Evolutionary conservation across 1,140 invertebrate species (phyloP).

Genomic region (Spodoptera litura): DNA sequence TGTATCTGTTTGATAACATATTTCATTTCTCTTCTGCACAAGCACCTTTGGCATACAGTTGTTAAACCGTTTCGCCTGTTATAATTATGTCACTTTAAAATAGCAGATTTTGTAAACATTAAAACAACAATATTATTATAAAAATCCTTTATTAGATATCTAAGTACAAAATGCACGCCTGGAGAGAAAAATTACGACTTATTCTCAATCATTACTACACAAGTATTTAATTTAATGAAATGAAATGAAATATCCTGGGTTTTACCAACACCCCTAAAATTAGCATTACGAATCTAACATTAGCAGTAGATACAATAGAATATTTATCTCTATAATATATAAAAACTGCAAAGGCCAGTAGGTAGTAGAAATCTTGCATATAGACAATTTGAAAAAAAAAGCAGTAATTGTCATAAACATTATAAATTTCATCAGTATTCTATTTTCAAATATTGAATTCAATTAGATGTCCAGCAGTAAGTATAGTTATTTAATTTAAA

Average conservation of each 20-base stretch:
- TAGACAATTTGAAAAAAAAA: too few species aligned
- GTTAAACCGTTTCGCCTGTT: too few species aligned
- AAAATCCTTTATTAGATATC: slow-evolving; percentile 42
- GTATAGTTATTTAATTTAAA: not conserved
- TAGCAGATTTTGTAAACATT: slow-evolving; percentile 14
- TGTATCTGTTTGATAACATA: too few species aligned
- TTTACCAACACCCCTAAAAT: slow-evolving; percentile 19
- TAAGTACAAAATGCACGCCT: slow-evolving; percentile 39
- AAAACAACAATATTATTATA: slow-evolving; percentile 45
- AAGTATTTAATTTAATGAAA: slow-evolving; percentile 23
- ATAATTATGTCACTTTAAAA: not conserved
- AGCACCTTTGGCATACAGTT: too few species aligned
- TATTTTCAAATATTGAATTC: not conserved
- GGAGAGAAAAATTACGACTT: slow-evolving; percentile 25
- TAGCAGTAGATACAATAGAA: not conserved
- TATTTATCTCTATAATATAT: slow-evolving; percentile 1
- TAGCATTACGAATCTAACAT: slow-evolving; percentile 16
- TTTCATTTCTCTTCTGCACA: too few species aligned
- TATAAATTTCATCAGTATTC: too few species aligned
- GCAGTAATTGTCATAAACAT: too few species aligned
- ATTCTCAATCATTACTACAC: slow-evolving; percentile 24
- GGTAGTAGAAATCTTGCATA: too few species aligned
- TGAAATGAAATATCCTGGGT: not conserved
- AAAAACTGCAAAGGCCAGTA: not conserved
- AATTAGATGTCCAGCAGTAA: not conserved